Base-by-base conservation (phyloP, 2,113 vertebrate species). In the Nothoprocta perdicaria region DNA sequence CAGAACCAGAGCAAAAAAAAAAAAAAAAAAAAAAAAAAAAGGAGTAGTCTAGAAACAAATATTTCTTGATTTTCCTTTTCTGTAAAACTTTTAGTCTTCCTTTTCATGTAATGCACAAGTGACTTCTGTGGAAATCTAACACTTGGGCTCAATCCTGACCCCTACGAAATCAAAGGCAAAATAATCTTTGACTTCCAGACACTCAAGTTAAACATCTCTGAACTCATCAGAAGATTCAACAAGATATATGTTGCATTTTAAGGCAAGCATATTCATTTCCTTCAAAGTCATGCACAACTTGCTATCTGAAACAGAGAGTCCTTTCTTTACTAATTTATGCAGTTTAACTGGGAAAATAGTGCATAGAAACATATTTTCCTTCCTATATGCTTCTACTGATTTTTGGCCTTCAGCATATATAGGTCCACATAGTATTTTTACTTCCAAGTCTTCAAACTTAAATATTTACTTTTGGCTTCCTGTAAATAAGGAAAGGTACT, bases 301-400 rank as follows among this genome's bases (percentile, higher is more conserved):
- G 50, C 33, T 73, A 57, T 65, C 27, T 83, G 61, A 84, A 91
- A 91, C 65, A 85, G 84, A 85, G 80, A 81, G 45, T 72, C 33
- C 43, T 85, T 89, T 89, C 82, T 94, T 83, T 38, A 40, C 26
- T 72, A 86, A 87, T 80, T 71, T 89, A 85, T 80, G n/a, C 38
- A 85, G 63, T 3, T 16, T 24, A 43, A 68, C 66, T 76, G 43
- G 41, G 55, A 63, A 95, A 92, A 75, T 2, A 66, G 21, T 8
- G 7, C 41, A 90, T 41, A 66, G 72, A 92, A 84, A 92, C 93
- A 46, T 67, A 89, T 23, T 69, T 84, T 86, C 66, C 57, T 79
- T 83, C 78, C 72, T 87, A 53, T 62, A 74, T 4, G 43, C 33
- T 87, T 76, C 7, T 4, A 46, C 10, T 21, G 12, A 65, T 87